These are phyloP conservation scores for Hirundo rustica DNA, from an alignment of 2,797 vertebrate species.

Conservation along the genomic window DNA sequence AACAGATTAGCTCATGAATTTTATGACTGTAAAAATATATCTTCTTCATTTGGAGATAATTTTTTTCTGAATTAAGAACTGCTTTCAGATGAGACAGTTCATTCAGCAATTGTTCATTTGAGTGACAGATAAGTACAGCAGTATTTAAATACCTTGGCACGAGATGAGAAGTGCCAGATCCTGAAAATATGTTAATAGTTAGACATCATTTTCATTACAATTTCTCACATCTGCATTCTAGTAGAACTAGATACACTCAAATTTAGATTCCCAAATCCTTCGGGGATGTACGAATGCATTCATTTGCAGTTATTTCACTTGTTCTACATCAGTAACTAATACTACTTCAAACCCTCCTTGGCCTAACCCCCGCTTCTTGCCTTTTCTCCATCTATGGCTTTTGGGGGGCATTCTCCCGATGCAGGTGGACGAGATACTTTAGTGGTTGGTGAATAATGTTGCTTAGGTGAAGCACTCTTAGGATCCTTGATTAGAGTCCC, in stretches of 20 bases:
- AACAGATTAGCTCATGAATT: neutral
- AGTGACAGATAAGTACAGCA: neutral
- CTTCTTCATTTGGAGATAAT: neutral
- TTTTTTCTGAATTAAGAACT: neutral
- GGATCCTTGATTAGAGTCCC: constrained; percentile 17
- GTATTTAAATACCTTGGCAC: neutral
- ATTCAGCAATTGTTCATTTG: neutral
- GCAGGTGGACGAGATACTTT: constrained; percentile 74
- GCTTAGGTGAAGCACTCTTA: constrained; percentile 82
- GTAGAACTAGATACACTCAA: neutral
- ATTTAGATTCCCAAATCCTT: neutral
- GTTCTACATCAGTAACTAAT: neutral
- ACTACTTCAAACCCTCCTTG: neutral
- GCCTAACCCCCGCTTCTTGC: constrained; percentile 55
- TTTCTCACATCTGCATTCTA: neutral
- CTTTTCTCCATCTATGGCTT: constrained; percentile 85
- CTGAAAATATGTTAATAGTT: neutral
- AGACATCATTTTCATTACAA: neutral
- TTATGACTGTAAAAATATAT: no score
- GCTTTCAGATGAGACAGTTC: neutral
- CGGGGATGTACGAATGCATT: neutral
- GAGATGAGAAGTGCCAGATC: neutral
- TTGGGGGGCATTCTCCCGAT: constrained; percentile 82
- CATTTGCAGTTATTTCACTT: neutral
- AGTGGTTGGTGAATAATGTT: constrained; percentile 80